Conservation (phyloP, 2,888 invertebrate species). For the Erpobdella octoculata region DNA sequence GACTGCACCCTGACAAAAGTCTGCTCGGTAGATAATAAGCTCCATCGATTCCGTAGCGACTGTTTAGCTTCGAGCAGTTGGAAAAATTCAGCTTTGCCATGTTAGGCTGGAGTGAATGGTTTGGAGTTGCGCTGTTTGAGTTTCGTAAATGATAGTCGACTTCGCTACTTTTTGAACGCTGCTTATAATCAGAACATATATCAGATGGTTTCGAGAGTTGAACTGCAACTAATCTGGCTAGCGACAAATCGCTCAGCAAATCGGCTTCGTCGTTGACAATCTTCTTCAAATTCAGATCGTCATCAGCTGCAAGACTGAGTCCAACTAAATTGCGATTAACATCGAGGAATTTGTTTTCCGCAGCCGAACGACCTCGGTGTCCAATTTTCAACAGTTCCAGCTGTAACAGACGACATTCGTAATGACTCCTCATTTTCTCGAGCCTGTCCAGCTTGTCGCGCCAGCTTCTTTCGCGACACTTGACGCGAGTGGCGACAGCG, state of each 20-base stretch:
- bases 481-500: too few species aligned
- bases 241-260: background rate
- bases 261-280: conserved; percentile 1
- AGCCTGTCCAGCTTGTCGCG: conserved; percentile 2
- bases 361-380: background rate
- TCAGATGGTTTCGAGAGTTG: background rate
- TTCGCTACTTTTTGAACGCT: conserved; percentile 1
- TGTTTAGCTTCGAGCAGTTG: background rate
- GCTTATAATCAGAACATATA: background rate
- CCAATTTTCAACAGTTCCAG: background rate
- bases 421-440: conserved; percentile 9
- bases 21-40: background rate
- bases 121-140: background rate
- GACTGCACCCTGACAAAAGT: background rate
- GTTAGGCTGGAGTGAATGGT: too few species aligned
- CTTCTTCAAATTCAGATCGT: conserved; percentile 1
- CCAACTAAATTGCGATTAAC: conserved; percentile 1
- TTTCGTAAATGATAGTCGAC: background rate
- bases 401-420: background rate
- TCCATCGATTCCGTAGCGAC: background rate
- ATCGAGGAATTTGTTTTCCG: background rate
- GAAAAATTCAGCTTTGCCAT: background rate
- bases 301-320: background rate
- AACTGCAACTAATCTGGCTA: background rate
- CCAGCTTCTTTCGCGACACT: background rate